These are phyloP conservation scores for Nymphalis c-album DNA, from an alignment of 2,888 invertebrate genomes.

Conservation along the genomic window DNA sequence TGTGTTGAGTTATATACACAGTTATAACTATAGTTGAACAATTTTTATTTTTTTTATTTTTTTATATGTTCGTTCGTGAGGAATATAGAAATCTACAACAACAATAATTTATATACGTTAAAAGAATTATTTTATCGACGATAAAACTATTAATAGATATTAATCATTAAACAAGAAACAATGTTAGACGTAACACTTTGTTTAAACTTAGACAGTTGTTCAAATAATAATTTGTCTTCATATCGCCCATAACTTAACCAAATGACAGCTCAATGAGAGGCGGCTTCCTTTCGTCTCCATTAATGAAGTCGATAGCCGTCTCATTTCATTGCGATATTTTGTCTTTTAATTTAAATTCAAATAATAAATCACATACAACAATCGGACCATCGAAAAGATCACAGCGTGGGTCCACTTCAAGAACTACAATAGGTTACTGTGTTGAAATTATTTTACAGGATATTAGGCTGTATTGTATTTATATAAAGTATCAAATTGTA, in stretches of 20 bases:
- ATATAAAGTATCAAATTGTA: background rate
- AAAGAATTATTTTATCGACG: no score
- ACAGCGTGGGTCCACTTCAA: constrained; percentile 45
- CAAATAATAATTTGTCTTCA: constrained; percentile 23
- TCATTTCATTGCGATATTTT: background rate
- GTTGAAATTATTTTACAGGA: background rate
- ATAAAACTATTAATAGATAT: background rate
- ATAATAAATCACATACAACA: constrained; percentile 12
- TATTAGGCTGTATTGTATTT: constrained; percentile 9
- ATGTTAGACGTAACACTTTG: background rate
- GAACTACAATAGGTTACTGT: constrained; percentile 9
- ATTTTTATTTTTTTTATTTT: no score
- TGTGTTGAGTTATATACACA: no score
- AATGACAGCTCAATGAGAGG: constrained; percentile 13
- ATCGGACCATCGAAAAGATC: constrained; percentile 21
- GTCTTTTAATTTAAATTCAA: constrained; percentile 4
- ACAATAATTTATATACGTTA: background rate
- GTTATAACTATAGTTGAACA: no score
- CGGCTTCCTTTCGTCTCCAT: constrained; percentile 2
- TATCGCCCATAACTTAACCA: constrained; percentile 11
- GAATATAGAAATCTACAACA: no score
- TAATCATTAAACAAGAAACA: background rate
- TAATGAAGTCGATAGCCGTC: background rate
- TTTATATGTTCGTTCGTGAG: no score
- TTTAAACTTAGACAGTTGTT: constrained; percentile 19